Conservation (phyloP, 2,113 vertebrate species). For the Donacobius atricapilla region DNA sequence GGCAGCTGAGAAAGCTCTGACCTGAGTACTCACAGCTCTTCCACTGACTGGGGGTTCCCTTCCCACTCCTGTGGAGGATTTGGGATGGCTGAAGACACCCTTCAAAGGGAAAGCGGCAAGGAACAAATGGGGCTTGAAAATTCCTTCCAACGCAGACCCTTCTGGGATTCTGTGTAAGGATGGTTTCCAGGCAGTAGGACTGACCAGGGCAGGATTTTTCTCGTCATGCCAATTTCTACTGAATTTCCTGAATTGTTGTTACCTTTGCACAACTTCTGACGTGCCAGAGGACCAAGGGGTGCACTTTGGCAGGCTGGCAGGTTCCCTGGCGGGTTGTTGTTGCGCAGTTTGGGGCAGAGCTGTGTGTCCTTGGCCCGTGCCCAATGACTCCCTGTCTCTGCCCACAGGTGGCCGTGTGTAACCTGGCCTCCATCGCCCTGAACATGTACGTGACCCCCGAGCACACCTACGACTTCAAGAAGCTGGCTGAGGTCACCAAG, state of each 20-base stretch:
- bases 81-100: not conserved
- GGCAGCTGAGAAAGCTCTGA: not conserved
- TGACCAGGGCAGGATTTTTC: not conserved
- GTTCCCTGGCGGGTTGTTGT: not conserved
- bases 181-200: not conserved
- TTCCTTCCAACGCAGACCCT: not conserved
- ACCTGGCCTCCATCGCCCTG: constrained; percentile 92
- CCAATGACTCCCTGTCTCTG: not conserved
- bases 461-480: constrained; percentile 87
- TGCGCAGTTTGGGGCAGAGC: not conserved
- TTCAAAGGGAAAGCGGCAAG: not conserved
- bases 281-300: not conserved
- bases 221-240: rapidly evolving
- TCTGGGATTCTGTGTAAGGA: not conserved
- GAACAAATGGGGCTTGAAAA: not conserved
- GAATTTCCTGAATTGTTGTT: rapidly evolving
- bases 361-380: not conserved
- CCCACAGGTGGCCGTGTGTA: constrained; percentile 89
- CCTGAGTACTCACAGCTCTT: not conserved
- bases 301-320: not conserved
- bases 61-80: rapidly evolving
- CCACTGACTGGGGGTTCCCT: not conserved
- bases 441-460: constrained; percentile 95
- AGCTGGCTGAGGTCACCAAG: constrained; percentile 87
- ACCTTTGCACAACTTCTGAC: not conserved